Percentiles rank a stretch among this genome's conserved stretches.
phyloP scores from a whole-genome alignment of 2,888 invertebrate species.

The Trimorus sp. region DNA sequence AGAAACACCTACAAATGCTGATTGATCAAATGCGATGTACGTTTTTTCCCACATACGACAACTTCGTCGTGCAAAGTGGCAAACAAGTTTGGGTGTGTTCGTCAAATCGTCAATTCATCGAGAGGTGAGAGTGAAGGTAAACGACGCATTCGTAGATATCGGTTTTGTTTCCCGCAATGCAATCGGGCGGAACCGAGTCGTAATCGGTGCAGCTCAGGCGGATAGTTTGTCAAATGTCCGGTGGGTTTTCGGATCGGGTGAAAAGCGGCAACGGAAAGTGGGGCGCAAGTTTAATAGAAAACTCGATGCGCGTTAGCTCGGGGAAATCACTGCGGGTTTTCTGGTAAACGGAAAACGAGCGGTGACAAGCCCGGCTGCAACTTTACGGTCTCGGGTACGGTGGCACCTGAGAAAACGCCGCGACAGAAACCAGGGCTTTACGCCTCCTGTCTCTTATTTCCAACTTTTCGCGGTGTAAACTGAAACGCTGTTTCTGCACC shows the following conservation, averaged over 20 bases:
- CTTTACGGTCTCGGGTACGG: slow-evolving; percentile 9
- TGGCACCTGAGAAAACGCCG: neutral
- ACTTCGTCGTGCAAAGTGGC: neutral
- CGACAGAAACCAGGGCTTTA: slow-evolving; percentile 5
- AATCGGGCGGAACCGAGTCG: too few species aligned
- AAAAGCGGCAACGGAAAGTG: slow-evolving; percentile 22
- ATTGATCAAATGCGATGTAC: too few species aligned
- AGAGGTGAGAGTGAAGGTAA: neutral
- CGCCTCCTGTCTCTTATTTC: slow-evolving; percentile 25
- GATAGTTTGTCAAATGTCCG: slow-evolving; percentile 24
- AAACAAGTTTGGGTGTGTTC: neutral
- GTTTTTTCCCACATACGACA: neutral
- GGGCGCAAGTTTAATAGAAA: slow-evolving; percentile 37
- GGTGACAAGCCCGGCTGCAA: slow-evolving; percentile 16
- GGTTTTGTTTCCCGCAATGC: too few species aligned
- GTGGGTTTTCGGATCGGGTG: slow-evolving; percentile 13
- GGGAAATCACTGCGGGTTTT: slow-evolving; percentile 20
- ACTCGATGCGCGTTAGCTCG: slow-evolving; percentile 1
- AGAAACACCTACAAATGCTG: too few species aligned
- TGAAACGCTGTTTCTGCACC: slow-evolving; percentile 4
- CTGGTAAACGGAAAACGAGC: slow-evolving; percentile 29
- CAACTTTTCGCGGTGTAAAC: slow-evolving; percentile 21
- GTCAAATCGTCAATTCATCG: neutral
- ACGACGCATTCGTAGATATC: neutral
- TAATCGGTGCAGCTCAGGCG: neutral